Evolutionary conservation across 2,888 invertebrate genomes (phyloP).

Genomic region (Apoda limacodes): DNA sequence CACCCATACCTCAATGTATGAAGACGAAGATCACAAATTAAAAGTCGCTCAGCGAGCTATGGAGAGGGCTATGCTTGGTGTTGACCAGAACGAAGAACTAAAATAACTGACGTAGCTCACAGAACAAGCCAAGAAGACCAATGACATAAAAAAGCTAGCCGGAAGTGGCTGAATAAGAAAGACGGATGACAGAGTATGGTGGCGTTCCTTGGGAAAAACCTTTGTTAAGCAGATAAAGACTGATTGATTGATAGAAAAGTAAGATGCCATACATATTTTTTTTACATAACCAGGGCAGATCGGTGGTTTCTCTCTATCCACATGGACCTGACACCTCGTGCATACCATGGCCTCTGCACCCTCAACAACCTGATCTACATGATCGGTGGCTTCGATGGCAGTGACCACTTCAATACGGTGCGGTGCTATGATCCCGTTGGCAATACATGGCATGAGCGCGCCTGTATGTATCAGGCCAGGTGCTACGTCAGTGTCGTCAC

Average conservation of each 20-base stretch:
- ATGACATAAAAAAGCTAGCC: no score
- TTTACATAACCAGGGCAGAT: constrained; percentile 68
- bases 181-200: no score
- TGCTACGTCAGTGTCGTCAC: constrained; percentile 84
- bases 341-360: constrained; percentile 83
- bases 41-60: no score
- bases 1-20: no score
- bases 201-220: no score
- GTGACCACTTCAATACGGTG: constrained; percentile 81
- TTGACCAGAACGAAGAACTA: no score
- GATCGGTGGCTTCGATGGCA: constrained; percentile 87
- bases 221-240: no score
- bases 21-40: no score
- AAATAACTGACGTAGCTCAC: no score
- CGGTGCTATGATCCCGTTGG: constrained; percentile 83
- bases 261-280: constrained; percentile 6
- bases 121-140: no score
- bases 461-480: constrained; percentile 83
- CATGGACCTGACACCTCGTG: constrained; percentile 76
- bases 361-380: constrained; percentile 79
- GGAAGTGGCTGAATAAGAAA: no score
- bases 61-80: no score
- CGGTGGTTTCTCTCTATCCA: constrained; percentile 80
- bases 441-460: constrained; percentile 80
- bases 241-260: not conserved